These are phyloP conservation scores for Acropora yongei DNA, from an alignment of 64 coral and sea anemone genomes.

Conservation along the genomic window DNA sequence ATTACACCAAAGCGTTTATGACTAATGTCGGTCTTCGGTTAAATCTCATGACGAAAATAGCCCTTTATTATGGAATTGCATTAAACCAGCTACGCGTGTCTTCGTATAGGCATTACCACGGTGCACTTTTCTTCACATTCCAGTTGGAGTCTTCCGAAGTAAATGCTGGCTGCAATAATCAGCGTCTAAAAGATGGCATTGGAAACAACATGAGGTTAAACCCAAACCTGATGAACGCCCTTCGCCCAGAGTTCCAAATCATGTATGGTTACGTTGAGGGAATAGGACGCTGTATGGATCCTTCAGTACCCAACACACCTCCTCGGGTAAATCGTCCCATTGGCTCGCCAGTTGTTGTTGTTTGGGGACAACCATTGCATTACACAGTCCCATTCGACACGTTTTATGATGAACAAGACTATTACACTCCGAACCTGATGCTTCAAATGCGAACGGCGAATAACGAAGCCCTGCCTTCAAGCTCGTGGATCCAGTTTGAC, in stretches of 20 bases:
- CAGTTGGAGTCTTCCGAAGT: constrained; percentile 31
- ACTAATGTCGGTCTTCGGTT: constrained; percentile 47
- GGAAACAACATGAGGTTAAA: constrained; percentile 28
- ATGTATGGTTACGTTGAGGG: constrained; percentile 19
- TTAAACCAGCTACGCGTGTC: constrained; percentile 32
- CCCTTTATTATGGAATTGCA: constrained; percentile 43
- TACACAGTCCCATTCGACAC: constrained; percentile 38
- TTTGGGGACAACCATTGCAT: constrained; percentile 32
- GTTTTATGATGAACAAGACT: constrained; percentile 55
- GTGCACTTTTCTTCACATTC: constrained; percentile 57
- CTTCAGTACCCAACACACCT: background rate
- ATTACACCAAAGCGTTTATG: constrained; percentile 51
- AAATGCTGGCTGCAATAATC: constrained; percentile 20
- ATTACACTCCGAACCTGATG: constrained; percentile 29
- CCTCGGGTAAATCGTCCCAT: constrained; percentile 16
- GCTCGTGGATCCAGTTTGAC: constrained; percentile 61
- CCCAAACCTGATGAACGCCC: background rate
- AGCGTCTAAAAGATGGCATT: constrained; percentile 35
- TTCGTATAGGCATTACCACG: constrained; percentile 5
- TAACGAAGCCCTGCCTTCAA: background rate
- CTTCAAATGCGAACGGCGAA: constrained; percentile 42
- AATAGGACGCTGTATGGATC: background rate
- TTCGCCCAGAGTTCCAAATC: constrained; percentile 11
- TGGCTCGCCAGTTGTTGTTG: background rate
- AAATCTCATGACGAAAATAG: constrained; percentile 48